Evolutionary conservation across 2,113 vertebrate genomes (phyloP).

Genomic region (Gallinago paraguaiae): DNA sequence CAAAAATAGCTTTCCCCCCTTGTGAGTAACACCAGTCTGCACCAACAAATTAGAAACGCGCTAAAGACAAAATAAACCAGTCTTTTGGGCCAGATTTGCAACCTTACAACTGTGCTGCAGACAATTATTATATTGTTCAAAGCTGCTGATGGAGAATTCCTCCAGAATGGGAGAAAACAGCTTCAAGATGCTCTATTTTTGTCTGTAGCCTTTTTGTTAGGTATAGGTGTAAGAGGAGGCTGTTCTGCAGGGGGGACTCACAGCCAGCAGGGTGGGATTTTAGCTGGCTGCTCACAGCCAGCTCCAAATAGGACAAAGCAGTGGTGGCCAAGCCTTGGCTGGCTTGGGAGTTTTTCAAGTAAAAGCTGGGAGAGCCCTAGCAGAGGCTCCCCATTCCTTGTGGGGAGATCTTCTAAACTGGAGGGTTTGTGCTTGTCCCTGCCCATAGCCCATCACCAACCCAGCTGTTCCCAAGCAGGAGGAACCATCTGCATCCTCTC

Average conservation of each 20-base stretch:
- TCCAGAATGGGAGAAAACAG: neutral
- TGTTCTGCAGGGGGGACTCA: neutral
- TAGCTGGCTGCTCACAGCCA: neutral
- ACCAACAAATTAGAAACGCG: constrained; percentile 75
- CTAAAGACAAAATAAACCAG: constrained; percentile 75
- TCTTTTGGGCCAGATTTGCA: constrained; percentile 37
- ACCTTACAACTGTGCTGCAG: neutral
- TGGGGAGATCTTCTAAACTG: neutral
- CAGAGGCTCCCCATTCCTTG: rapidly evolving
- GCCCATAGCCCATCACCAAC: rapidly evolving
- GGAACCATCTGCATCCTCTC: rapidly evolving
- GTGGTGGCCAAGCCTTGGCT: neutral
- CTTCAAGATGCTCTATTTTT: neutral
- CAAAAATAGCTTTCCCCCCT: constrained; percentile 78
- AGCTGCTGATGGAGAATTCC: neutral
- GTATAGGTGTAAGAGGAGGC: neutral
- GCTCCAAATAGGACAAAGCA: neutral
- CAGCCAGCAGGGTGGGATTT: neutral
- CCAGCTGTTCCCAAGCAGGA: rapidly evolving
- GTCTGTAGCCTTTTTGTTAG: neutral
- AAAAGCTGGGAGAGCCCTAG: neutral
- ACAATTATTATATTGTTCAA: neutral
- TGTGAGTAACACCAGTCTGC: constrained; percentile 76
- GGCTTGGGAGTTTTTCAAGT: neutral
- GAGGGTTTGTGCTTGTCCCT: neutral